Conservation (phyloP, 53 echinoderm and acorn worm genomes). For the Zoroaster sp. region DNA sequence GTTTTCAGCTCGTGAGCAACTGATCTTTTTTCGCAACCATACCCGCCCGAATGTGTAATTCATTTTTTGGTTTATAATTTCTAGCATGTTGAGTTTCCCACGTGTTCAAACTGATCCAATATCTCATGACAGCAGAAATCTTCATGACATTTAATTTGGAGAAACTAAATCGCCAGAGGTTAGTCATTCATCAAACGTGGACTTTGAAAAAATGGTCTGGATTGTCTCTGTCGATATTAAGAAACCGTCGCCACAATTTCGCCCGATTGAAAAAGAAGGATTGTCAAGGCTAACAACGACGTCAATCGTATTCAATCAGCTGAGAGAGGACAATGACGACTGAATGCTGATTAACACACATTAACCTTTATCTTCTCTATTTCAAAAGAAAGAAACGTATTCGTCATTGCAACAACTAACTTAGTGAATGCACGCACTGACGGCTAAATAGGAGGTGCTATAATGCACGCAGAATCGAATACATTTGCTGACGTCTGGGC, state of each 20-base stretch:
- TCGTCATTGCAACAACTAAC: background rate
- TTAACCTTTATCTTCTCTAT: too few species aligned
- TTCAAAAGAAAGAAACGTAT: background rate
- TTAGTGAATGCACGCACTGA: background rate
- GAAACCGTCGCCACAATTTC: too few species aligned
- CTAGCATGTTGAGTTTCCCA: background rate
- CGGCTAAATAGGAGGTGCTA: background rate
- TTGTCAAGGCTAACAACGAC: background rate
- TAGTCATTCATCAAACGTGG: background rate
- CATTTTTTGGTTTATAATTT: too few species aligned
- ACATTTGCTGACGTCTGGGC: conserved; percentile 15
- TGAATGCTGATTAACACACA: too few species aligned
- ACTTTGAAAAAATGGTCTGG: background rate
- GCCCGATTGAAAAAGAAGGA: too few species aligned
- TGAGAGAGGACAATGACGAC: too few species aligned
- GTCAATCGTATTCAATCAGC: too few species aligned
- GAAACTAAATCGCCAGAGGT: background rate
- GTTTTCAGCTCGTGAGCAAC: too few species aligned
- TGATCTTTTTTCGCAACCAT: too few species aligned
- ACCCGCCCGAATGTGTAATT: too few species aligned
- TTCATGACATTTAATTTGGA: background rate
- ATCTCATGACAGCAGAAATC: background rate
- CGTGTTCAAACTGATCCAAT: background rate
- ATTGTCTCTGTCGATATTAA: background rate
- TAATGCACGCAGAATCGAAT: conserved; percentile 10